These are phyloP conservation scores for Caradrina clavipalpis DNA, from an alignment of 2,888 invertebrate genomes.

Conservation along the genomic window DNA sequence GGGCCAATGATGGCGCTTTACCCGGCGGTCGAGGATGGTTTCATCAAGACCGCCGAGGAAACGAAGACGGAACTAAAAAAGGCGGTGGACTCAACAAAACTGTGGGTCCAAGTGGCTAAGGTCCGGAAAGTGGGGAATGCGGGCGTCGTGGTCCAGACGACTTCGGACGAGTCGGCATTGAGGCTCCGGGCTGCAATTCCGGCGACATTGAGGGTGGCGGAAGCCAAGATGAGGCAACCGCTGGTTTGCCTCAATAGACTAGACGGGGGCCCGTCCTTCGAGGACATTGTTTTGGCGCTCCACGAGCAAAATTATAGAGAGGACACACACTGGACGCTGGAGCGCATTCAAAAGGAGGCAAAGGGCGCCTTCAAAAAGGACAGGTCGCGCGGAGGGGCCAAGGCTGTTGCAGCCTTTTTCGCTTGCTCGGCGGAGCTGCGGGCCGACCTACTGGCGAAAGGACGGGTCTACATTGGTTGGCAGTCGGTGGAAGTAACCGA, in stretches of 20 bases:
- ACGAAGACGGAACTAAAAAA: constrained; percentile 17
- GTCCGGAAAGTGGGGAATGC: no score
- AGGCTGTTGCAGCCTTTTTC: fast-evolving
- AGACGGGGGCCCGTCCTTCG: not conserved
- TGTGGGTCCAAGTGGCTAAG: constrained; percentile 3
- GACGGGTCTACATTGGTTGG: no score
- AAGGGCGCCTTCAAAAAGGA: constrained; percentile 18
- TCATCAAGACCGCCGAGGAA: constrained; percentile 2
- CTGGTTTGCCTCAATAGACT: not conserved
- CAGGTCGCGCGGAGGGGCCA: not conserved
- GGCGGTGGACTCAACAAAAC: not conserved
- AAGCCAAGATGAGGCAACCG: fast-evolving
- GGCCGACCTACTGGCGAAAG: not conserved
- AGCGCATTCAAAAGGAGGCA: not conserved
- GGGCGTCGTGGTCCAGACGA: no score
- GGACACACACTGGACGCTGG: not conserved
- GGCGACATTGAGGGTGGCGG: fast-evolving
- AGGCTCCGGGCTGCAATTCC: not conserved
- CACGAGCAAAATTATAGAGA: constrained; percentile 7
- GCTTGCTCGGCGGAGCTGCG: not conserved
- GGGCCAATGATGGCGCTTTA: not conserved
- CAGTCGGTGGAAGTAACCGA: no score
- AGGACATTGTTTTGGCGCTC: fast-evolving
- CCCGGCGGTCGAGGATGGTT: not conserved
- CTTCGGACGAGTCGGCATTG: fast-evolving